Conservation (phyloP, 2,797 vertebrate genomes). For the Micropoecilia bifurca region DNA sequence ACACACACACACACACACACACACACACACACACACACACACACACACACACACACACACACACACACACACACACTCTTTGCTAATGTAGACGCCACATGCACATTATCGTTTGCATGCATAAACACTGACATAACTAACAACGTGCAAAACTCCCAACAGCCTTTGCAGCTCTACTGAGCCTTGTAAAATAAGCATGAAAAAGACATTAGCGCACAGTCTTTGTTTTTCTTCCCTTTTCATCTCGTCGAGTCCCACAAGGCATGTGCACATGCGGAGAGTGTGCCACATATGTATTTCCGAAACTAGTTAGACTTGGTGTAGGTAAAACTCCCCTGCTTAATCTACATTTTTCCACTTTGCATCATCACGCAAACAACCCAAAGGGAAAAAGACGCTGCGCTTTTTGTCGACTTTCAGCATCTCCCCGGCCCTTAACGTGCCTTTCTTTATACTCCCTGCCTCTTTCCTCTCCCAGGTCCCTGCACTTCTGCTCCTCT, state of each 20-base stretch:
- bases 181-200: slow-evolving; percentile 55
- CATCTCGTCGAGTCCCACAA: slow-evolving; percentile 40
- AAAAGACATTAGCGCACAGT: slow-evolving; percentile 46
- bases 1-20: too few species aligned
- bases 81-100: slow-evolving; percentile 1
- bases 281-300: slow-evolving; percentile 40
- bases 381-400: slow-evolving; percentile 50
- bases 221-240: slow-evolving; percentile 59
- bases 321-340: slow-evolving; percentile 42
- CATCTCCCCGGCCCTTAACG: slow-evolving; percentile 13
- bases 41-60: slow-evolving; percentile 8
- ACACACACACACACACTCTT: slow-evolving; percentile 5
- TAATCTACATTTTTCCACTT: slow-evolving; percentile 61
- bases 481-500: slow-evolving; percentile 7
- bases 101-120: slow-evolving; percentile 35
- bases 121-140: slow-evolving; percentile 37
- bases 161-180: slow-evolving; percentile 40
- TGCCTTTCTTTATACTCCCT: slow-evolving; percentile 16
- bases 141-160: slow-evolving; percentile 39
- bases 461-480: slow-evolving; percentile 13
- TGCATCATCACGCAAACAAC: slow-evolving; percentile 68
- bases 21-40: too few species aligned
- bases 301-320: slow-evolving; percentile 51
- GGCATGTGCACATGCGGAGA: slow-evolving; percentile 19
- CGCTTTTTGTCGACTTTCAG: slow-evolving; percentile 28